Conservation (phyloP, 2,113 vertebrate genomes). For the Centrocercus urophasianus region DNA sequence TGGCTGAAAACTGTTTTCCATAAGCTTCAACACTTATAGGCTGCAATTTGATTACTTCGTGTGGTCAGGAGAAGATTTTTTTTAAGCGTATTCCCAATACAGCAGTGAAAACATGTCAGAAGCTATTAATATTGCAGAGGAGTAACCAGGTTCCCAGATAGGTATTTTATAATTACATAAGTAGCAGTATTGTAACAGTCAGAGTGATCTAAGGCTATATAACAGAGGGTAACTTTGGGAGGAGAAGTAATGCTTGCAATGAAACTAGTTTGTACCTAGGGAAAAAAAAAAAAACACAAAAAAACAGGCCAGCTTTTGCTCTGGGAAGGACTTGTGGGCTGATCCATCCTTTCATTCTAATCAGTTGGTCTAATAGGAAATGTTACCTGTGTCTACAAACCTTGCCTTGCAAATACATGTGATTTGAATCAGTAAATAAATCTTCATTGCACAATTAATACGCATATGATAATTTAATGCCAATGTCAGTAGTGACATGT, state of each 20-base stretch:
- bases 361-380: constrained; percentile 49
- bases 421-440: constrained; percentile 43
- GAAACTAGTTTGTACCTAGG: background rate
- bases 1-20: background rate
- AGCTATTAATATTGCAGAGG: constrained; percentile 11
- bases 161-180: constrained; percentile 33
- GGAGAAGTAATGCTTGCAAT: background rate
- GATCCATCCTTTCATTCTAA: constrained; percentile 28
- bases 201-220: background rate
- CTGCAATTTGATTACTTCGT: background rate
- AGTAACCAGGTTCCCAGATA: background rate
- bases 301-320: background rate
- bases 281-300: background rate
- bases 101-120: background rate
- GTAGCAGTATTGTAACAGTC: constrained; percentile 6
- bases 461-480: constrained; percentile 21
- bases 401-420: constrained; percentile 39
- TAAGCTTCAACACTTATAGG: background rate
- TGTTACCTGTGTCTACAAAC: constrained; percentile 38
- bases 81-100: background rate
- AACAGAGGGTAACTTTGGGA: background rate
- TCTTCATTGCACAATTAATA: constrained; percentile 36
- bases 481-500: constrained; percentile 8
- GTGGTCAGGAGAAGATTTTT: background rate
- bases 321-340: background rate